phyloP scores from a whole-genome alignment of 2,113 vertebrate species.

The Menura novaehollandiae region DNA sequence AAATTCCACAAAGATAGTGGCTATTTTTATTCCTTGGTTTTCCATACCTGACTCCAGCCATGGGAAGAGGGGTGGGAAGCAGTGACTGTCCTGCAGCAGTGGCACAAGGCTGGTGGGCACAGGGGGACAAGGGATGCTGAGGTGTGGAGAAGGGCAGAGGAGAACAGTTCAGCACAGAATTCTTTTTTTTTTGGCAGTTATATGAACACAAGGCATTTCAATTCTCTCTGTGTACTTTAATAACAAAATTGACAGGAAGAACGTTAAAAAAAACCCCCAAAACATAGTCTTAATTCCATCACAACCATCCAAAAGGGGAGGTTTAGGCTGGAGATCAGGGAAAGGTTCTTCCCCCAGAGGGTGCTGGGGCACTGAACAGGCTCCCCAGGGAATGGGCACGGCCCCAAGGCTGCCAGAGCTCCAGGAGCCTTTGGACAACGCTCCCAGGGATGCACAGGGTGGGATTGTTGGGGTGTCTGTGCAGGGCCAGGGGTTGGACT shows the following conservation, averaged over 20 bases:
- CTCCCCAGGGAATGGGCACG: not conserved
- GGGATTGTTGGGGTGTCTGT: not conserved
- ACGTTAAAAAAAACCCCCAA: rapidly evolving
- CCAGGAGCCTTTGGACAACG: rapidly evolving
- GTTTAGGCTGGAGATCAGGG: not conserved
- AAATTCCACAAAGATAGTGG: not conserved
- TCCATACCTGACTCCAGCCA: rapidly evolving
- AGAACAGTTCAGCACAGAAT: not conserved
- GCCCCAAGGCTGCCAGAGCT: not conserved
- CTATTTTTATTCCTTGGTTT: rapidly evolving
- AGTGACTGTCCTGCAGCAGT: not conserved
- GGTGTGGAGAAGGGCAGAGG: not conserved
- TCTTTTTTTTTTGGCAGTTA: too few species aligned
- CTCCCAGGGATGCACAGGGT: too few species aligned
- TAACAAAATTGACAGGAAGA: not conserved
- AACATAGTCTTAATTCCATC: rapidly evolving
- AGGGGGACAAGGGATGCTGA: not conserved
- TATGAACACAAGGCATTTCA: rapidly evolving
- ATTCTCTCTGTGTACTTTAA: rapidly evolving
- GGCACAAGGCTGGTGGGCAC: rapidly evolving
- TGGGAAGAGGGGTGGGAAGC: not conserved
- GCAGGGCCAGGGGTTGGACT: not conserved
- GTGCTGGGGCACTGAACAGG: not conserved
- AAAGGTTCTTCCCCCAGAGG: not conserved
- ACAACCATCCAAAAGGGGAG: rapidly evolving